Conservation (phyloP, 2,113 vertebrate species). For the Desmodus rotundus region DNA sequence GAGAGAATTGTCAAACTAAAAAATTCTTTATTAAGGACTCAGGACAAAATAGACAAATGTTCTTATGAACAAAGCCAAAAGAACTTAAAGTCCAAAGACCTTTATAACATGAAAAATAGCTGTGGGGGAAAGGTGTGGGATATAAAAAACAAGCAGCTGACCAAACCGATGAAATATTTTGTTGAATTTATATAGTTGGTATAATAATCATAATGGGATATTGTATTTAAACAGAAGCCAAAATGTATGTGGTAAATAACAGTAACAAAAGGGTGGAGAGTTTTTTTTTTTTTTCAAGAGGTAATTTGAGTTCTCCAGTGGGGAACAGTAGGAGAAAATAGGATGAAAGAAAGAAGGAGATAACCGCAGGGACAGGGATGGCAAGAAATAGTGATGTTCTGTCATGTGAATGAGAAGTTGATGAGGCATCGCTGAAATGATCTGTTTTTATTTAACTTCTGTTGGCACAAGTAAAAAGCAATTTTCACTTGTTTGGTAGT, state of each 20-base stretch:
- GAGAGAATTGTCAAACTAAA: not conserved
- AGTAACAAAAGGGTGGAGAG: not conserved
- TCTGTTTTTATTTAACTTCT: conserved; percentile 15
- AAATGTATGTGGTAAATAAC: not conserved
- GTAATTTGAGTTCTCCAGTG: not conserved
- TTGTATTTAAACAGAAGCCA: not conserved
- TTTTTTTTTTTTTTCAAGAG: not conserved
- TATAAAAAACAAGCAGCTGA: not conserved
- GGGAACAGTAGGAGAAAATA: not conserved
- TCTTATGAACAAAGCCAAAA: not conserved
- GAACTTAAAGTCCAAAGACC: not conserved
- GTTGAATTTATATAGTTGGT: not conserved
- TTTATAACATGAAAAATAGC: not conserved
- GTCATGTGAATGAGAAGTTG: not conserved
- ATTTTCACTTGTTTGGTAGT: conserved; percentile 29
- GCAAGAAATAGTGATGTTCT: not conserved
- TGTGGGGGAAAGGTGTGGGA: not conserved
- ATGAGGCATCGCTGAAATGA: conserved; percentile 6
- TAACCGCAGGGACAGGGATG: not conserved
- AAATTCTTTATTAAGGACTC: not conserved
- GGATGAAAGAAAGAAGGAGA: not conserved
- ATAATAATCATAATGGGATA: not conserved
- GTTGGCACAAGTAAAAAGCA: not conserved
- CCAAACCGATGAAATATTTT: not conserved
- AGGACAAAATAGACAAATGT: not conserved